Evolutionary conservation across 1,140 invertebrate genomes (phyloP).

Genomic region (Gryon sp.): DNA sequence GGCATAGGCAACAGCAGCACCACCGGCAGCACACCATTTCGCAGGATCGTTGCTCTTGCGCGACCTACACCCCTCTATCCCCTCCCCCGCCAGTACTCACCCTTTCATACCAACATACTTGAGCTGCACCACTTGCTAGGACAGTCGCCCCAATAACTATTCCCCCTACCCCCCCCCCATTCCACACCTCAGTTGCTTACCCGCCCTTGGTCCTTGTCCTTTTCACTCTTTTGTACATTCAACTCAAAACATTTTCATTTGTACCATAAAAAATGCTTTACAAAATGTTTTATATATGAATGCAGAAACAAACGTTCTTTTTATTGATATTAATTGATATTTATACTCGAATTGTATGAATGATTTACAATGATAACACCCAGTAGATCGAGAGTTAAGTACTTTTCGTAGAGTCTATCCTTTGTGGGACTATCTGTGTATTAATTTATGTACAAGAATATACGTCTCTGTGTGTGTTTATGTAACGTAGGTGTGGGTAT

Average conservation of each 20-base stretch:
- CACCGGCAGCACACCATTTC: no score
- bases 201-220: no score
- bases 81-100: not conserved
- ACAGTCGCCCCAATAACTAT: constrained; percentile 32
- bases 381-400: not conserved
- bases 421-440: not conserved
- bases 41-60: constrained; percentile 57
- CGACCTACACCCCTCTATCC: constrained; percentile 27
- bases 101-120: not conserved
- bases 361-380: constrained; percentile 2
- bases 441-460: constrained; percentile 7
- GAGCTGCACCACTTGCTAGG: constrained; percentile 21
- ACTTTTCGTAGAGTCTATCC: not conserved
- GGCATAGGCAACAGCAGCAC: no score
- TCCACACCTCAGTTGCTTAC: not conserved
- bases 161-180: constrained; percentile 5
- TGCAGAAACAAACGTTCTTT: no score
- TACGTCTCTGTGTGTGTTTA: no score
- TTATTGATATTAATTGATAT: no score
- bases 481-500: no score
- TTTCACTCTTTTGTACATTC: no score
- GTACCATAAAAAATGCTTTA: no score
- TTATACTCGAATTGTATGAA: no score
- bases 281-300: no score
- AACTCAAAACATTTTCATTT: no score